These are phyloP conservation scores for Xylocampa areola DNA, from an alignment of 2,888 invertebrate genomes.

Conservation along the genomic window DNA sequence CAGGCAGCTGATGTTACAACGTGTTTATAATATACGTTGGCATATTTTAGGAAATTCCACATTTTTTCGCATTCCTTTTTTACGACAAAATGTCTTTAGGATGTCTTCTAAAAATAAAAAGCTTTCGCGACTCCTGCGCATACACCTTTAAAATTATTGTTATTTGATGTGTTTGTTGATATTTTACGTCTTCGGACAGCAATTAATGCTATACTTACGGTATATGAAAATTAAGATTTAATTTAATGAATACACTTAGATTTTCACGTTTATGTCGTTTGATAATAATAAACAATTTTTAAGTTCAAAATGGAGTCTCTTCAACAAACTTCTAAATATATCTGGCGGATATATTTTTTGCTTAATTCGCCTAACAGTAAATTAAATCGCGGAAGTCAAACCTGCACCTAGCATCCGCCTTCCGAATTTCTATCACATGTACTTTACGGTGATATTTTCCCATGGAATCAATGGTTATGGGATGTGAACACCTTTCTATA, in stretches of 20 bases:
- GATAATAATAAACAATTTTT: slow-evolving; percentile 11
- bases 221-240: no score
- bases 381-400: slow-evolving; percentile 49
- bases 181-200: no score
- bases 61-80: slow-evolving; percentile 49
- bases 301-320: slow-evolving; percentile 4
- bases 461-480: slow-evolving; percentile 46
- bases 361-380: slow-evolving; percentile 38
- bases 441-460: slow-evolving; percentile 42
- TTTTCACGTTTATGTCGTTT: no score
- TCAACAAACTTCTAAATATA: slow-evolving; percentile 21
- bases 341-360: slow-evolving; percentile 29
- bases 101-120: slow-evolving; percentile 31
- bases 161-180: background rate
- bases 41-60: slow-evolving; percentile 61
- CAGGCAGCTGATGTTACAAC: slow-evolving; percentile 78
- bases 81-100: slow-evolving; percentile 17
- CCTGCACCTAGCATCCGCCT: slow-evolving; percentile 41
- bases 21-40: slow-evolving; percentile 63
- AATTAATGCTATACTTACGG: no score
- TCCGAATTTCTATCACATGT: slow-evolving; percentile 34
- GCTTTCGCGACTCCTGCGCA: slow-evolving; percentile 17
- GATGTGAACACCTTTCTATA: slow-evolving; percentile 50
- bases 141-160: slow-evolving; percentile 3
- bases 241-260: no score